These are phyloP conservation scores for Leguminivora glycinivorella DNA, from an alignment of 1,140 invertebrate genomes.

Conservation along the genomic window DNA sequence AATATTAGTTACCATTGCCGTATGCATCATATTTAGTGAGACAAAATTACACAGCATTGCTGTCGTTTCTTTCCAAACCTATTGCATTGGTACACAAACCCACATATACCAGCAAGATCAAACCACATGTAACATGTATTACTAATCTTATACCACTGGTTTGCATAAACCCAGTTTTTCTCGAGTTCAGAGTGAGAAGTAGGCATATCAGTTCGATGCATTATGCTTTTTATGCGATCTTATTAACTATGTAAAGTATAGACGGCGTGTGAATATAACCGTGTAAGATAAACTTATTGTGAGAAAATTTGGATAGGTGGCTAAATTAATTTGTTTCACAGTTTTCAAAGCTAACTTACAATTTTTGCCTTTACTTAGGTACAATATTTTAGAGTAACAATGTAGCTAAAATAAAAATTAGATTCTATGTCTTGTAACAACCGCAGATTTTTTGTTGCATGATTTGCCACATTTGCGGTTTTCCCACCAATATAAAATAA, in stretches of 20 bases:
- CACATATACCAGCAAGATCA: neutral
- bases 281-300: conserved; percentile 11
- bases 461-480: no score
- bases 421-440: no score
- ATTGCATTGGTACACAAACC: neutral
- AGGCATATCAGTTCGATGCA: conserved; percentile 3
- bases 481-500: no score
- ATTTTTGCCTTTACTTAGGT: no score
- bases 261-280: conserved; percentile 6
- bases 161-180: conserved; percentile 1
- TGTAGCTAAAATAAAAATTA: no score
- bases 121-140: neutral
- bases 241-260: conserved; percentile 27
- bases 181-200: neutral
- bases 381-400: no score
- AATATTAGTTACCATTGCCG: no score
- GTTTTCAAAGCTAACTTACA: no score
- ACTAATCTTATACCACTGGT: conserved; percentile 12
- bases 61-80: neutral
- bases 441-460: no score
- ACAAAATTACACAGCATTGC: no score
- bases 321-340: neutral
- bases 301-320: neutral
- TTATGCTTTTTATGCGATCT: neutral
- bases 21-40: no score